Percentiles rank a stretch among this genome's conserved stretches.
Conservation (phyloP, 2,113 vertebrate genomes). For the Saimiri boliviensis region DNA sequence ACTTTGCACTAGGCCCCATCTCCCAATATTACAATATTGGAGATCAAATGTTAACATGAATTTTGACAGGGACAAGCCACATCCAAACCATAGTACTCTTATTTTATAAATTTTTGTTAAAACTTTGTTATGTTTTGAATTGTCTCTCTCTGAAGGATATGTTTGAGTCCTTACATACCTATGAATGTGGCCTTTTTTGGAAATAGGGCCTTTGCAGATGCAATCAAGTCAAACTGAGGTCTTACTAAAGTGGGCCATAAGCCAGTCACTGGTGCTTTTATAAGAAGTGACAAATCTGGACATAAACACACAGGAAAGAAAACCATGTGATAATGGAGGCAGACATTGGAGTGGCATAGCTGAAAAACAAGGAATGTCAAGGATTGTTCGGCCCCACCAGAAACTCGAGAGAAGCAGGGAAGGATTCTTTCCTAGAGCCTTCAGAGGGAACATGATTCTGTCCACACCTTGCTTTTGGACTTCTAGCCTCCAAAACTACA, state of each 20-base stretch:
- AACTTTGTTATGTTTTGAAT: neutral
- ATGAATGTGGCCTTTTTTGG: neutral
- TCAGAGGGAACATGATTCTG: neutral
- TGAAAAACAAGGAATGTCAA: neutral
- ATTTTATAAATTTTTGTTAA: conserved; percentile 5
- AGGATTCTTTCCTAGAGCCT: neutral
- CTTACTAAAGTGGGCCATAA: neutral
- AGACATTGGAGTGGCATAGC: neutral
- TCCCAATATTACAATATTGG: neutral
- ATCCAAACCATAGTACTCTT: neutral
- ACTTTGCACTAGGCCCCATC: neutral
- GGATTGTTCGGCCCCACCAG: neutral
- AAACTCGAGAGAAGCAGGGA: neutral
- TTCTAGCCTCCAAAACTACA: neutral
- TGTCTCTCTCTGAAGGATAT: neutral
- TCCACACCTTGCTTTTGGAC: neutral
- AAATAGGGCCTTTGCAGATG: conserved; percentile 6
- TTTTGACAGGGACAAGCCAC: neutral
- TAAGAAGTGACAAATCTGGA: neutral
- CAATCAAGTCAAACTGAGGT: neutral
- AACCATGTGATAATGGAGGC: neutral
- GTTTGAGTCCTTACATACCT: neutral
- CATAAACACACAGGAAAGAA: neutral
- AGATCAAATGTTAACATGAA: neutral
- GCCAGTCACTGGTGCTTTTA: neutral